These are phyloP conservation scores for Siderastrea radians DNA, from an alignment of 92 coral and sea anemone genomes.

Conservation along the genomic window DNA sequence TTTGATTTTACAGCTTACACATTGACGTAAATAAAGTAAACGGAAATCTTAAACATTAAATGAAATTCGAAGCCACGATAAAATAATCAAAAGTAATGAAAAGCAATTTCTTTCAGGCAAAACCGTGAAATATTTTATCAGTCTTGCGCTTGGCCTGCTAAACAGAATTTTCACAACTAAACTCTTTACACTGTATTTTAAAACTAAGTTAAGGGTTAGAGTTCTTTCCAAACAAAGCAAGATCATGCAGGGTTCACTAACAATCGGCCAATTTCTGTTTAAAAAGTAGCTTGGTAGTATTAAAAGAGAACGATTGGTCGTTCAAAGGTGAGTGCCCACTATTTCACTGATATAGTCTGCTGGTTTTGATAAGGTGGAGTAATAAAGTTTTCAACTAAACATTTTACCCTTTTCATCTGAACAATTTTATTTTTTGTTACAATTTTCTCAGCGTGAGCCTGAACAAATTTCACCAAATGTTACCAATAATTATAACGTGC, in stretches of 20 bases:
- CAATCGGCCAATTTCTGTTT: background rate
- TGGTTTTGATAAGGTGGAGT: conserved; percentile 49
- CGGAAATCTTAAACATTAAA: conserved; percentile 35
- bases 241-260: conserved; percentile 29
- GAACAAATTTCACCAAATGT: conserved; percentile 61
- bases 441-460: conserved; percentile 56
- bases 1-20: conserved; percentile 55
- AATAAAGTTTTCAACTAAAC: conserved; percentile 40
- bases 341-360: conserved; percentile 15
- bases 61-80: conserved; percentile 53
- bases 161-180: background rate
- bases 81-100: conserved; percentile 54
- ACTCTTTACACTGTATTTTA: background rate
- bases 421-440: conserved; percentile 66
- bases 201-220: background rate
- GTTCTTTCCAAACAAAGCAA: conserved; percentile 5
- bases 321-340: background rate
- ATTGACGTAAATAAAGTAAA: conserved; percentile 52
- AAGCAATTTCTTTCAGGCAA: conserved; percentile 31
- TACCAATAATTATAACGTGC: conserved; percentile 51
- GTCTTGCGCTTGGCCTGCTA: background rate
- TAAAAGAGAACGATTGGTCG: conserved; percentile 22
- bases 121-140: conserved; percentile 22
- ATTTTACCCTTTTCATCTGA: conserved; percentile 58
- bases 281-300: background rate